Conservation (phyloP, 2,888 invertebrate species). For the Caenorhabditis afra region DNA sequence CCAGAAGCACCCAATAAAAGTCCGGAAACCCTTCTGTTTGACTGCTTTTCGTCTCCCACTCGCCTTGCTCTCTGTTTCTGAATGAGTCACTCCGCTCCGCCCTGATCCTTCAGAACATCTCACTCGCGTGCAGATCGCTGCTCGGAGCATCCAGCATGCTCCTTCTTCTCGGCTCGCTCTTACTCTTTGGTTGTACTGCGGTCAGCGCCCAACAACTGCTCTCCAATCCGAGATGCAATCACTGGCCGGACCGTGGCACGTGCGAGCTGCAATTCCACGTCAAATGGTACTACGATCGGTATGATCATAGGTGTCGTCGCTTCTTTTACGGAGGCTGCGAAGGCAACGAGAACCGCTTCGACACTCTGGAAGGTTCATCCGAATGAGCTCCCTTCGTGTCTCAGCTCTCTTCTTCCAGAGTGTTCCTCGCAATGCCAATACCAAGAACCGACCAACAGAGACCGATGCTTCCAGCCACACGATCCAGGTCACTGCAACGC, state of each 20-base stretch:
- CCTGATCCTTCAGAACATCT: background rate
- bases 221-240: conserved; percentile 70
- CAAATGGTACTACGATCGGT: conserved; percentile 74
- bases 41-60: background rate
- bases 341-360: conserved; percentile 73
- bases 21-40: background rate
- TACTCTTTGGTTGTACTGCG: conserved; percentile 56
- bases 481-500: conserved; percentile 71
- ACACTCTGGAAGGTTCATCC: conserved; percentile 67
- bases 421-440: conserved; percentile 69
- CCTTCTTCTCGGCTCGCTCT: conserved; percentile 16
- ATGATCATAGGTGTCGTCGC: conserved; percentile 71
- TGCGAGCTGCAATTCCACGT: conserved; percentile 69
- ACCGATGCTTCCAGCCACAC: conserved; percentile 72
- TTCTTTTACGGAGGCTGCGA: conserved; percentile 75
- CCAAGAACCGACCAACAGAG: conserved; percentile 56
- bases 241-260: conserved; percentile 72
- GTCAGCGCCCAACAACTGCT: conserved; percentile 64
- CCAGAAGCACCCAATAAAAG: conserved; percentile 16
- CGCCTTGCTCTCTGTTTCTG: background rate
- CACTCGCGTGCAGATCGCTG: conserved; percentile 24
- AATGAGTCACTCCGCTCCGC: conserved; percentile 4
- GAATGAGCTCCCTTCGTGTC: background rate
- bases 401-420: conserved; percentile 52
- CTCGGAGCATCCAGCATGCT: conserved; percentile 19